Evolutionary conservation across 2,797 vertebrate genomes (phyloP), one percentile per base, ranked within the genome.

Genomic region (Cetoscarus ocellatus): DNA sequence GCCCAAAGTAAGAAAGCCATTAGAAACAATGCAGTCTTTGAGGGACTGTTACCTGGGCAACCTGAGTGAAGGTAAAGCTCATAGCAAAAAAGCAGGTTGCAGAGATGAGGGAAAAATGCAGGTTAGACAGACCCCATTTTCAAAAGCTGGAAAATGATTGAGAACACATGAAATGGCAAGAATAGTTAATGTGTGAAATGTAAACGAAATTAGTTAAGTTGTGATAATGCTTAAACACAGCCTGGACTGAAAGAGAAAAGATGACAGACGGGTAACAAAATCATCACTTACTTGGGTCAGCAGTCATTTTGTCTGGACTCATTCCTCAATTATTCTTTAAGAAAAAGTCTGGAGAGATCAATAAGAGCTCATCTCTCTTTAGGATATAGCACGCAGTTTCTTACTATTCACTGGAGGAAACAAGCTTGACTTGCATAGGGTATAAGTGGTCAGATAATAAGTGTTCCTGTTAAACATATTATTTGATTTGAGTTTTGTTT

Each of bases 11-110:
- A 84, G 78, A 86, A 81, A 91, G 77, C 77, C 89, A 83, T 91
- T 93, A 92, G 91, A 93, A 94, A 93, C 92, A 90, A 85, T 84
- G 77, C 77, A 78, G 92, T 92, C 91, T 92, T 93, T 90, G 88
- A 92, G 92, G 88, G 87, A 72, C 90, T 75, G 95, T 95, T 95
- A 93, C 94, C 94, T 92, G 89, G 93, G 93, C 89, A 95, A 95
- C 94, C 59, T 82, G 88, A 87, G 78, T 83, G 54, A 81, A 94
- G 93, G 91, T 94, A 90, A 93, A 73, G 83, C 91, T 92, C 76
- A 80, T 83, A 92, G 88, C 84, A 69, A 89, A 87, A 86, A 27
- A 27, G 27, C 27, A 27, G 27, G 27, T 27, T 27, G 27, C 2
- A 27, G 27, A 27, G 27, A 27, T 4, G 4, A 27, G 27, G 27